Conservation (phyloP, 2,888 invertebrate species). For the Melieria picta region DNA sequence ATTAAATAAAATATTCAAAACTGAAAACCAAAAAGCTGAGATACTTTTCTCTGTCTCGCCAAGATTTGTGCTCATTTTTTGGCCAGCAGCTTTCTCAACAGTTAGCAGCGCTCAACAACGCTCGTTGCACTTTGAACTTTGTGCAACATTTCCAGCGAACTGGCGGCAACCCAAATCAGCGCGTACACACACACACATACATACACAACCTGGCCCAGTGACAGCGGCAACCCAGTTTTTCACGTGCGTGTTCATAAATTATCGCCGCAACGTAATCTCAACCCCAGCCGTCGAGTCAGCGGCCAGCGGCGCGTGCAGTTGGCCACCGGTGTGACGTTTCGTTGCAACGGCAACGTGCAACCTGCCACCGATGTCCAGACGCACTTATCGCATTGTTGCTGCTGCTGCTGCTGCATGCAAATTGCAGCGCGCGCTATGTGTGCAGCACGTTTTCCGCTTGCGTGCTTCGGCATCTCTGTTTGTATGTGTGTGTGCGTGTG, state of each 20-base stretch:
- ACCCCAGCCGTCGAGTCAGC: not conserved
- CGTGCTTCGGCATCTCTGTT: too few relatives aligned
- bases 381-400: not conserved
- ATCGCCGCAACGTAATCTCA: slow-evolving; percentile 26
- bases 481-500: too few relatives aligned
- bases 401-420: slow-evolving; percentile 40
- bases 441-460: too few relatives aligned
- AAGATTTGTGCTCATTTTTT: too few relatives aligned
- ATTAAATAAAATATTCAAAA: not conserved
- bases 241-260: slow-evolving; percentile 46
- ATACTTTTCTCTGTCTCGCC: too few relatives aligned
- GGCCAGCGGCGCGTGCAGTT: not conserved
- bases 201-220: not conserved
- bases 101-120: not conserved
- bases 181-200: not conserved
- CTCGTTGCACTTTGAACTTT: not conserved
- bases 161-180: not conserved
- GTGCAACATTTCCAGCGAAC: not conserved
- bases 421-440: slow-evolving; percentile 37
- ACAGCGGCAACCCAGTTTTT: slow-evolving; percentile 1
- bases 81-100: not conserved
- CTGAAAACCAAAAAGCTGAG: not conserved
- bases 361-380: not conserved
- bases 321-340: not conserved
- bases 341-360: not conserved